Percentiles rank a stretch among this genome's conserved stretches.
phyloP scores from a whole-genome alignment of 2,113 vertebrate species.

The Cygnus atratus region DNA sequence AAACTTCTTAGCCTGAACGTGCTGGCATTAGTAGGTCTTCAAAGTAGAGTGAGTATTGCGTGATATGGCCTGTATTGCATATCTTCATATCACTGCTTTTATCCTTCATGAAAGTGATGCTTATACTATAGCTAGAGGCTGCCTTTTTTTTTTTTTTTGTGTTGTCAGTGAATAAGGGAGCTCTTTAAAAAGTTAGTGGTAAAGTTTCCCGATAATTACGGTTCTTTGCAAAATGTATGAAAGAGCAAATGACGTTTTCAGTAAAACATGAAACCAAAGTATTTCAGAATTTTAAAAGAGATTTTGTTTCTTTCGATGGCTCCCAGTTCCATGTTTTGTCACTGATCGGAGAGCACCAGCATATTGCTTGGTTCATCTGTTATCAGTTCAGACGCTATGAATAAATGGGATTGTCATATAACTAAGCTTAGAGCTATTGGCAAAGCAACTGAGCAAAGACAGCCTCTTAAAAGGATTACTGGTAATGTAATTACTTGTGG shows the following conservation, averaged over 20 bases:
- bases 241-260: not conserved
- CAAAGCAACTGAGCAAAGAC: constrained; percentile 37
- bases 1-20: not conserved
- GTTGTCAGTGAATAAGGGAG: not conserved
- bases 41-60: not conserved
- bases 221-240: not conserved
- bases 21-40: not conserved
- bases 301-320: not conserved
- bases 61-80: not conserved
- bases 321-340: not conserved
- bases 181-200: not conserved
- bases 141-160: not conserved
- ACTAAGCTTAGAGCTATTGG: constrained; percentile 24
- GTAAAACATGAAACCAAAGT: not conserved
- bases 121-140: not conserved
- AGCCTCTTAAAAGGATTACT: constrained; percentile 44
- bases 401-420: constrained; percentile 9
- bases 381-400: not conserved
- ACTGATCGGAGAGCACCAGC: not conserved
- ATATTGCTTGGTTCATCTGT: not conserved
- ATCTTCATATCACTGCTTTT: constrained; percentile 28
- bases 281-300: not conserved
- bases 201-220: not conserved
- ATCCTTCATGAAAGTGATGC: constrained; percentile 18
- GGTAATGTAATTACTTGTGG: constrained; percentile 8